Base-by-base conservation (phyloP, 1,140 invertebrate genomes). In the Ganaspis sp. region DNA sequence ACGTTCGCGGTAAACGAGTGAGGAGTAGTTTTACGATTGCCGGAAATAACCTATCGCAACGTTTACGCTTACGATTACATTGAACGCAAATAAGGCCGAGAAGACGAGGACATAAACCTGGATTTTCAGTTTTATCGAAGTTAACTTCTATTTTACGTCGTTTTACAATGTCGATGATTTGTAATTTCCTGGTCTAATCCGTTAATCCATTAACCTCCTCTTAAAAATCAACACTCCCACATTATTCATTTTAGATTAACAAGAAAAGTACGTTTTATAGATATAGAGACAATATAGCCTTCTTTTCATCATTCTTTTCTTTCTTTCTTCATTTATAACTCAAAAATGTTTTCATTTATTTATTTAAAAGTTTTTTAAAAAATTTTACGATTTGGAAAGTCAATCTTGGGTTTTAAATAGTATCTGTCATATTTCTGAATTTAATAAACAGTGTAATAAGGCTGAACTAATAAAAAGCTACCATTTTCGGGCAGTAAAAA, bases 141-240 rank as follows among this genome's bases (percentile, higher is more conserved):
- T n/a, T 64, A 64, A 64, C 58, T 64, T 64, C 58, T 64, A 64
- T 64, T 64, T 64, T n/a, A 64, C 58, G 23, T 64, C 58, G 23
- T 64, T 64, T 64, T 64, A 64, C 58, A 64, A 64, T 64, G 58
- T 64, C 26, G 58, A 29, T 64, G 58, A 64, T 64, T 64, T 64
- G 26, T 64, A 34, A 26, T 64, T 64, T 64, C 58, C 58, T 64
- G 58, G 58, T 34, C 58, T 64, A 64, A 64, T 64, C 58, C 23
- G 23, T 64, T 64, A 64, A 64, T 64, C 23, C 26, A 11, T 54
- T 54, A 21, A 26, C 15, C 23, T 64, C 21, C 29, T 64, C 26
- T 64, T 23, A 64, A 64, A 64, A 64, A 29, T 64, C 58, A 64
- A 64, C 58, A 64, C 23, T 64, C 58, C 15, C 21, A 64, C 26